Conservation (phyloP, 2,113 vertebrate species). For the Siphamia tubifer region DNA sequence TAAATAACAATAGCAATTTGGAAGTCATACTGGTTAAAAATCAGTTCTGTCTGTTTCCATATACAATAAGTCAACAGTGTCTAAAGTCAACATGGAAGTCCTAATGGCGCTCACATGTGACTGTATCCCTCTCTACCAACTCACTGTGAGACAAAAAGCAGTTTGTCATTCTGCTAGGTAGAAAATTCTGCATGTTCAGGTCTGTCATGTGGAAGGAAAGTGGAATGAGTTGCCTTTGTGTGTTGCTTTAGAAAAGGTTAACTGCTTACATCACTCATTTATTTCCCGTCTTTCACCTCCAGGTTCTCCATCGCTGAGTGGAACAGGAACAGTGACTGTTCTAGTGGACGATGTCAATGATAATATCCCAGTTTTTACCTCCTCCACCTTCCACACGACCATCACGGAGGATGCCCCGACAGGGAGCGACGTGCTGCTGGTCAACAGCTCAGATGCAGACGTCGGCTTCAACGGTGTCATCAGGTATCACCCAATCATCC, state of each 20-base stretch:
- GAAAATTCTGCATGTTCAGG: not conserved
- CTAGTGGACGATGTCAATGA: constrained; percentile 94
- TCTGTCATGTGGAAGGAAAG: constrained; percentile 6
- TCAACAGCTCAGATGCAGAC: constrained; percentile 91
- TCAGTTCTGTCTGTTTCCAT: constrained; percentile 19
- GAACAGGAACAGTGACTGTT: constrained; percentile 90
- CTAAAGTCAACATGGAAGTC: not conserved
- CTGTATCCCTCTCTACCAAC: not conserved
- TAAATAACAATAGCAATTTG: no score
- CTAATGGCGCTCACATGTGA: constrained; percentile 5
- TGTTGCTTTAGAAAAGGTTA: not conserved
- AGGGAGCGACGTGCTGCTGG: constrained; percentile 90
- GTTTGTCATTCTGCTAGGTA: not conserved
- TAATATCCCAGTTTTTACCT: constrained; percentile 87
- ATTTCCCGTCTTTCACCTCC: not conserved
- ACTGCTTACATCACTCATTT: not conserved
- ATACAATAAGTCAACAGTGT: constrained; percentile 11
- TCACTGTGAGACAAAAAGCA: not conserved
- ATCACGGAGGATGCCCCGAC: constrained; percentile 91
- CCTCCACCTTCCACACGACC: constrained; percentile 83
- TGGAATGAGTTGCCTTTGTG: constrained; percentile 1
- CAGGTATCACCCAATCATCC: constrained; percentile 79
- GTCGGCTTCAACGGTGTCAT: constrained; percentile 89
- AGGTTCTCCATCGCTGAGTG: constrained; percentile 92
- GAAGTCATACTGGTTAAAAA: no score